A percentile compares a stretch with the other conserved stretches of the same genome.
Evolutionary conservation across 2,797 vertebrate species (phyloP).

Genomic region (Chloroceryle inda): DNA sequence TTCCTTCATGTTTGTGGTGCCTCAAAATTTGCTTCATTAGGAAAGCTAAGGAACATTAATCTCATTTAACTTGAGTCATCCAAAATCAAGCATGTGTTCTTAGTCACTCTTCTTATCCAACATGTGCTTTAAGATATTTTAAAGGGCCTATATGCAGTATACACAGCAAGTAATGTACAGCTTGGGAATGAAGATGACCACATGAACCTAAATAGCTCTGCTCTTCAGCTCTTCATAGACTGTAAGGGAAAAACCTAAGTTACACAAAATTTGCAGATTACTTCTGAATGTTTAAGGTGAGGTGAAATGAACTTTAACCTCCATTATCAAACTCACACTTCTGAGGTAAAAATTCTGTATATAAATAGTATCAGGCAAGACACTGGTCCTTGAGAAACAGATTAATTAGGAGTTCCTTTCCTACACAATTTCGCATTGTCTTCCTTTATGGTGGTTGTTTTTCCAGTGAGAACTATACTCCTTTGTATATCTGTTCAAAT

Average conservation of each 20-base stretch:
- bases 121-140: background rate
- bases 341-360: background rate
- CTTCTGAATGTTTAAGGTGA: background rate
- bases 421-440: accelerated
- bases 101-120: background rate
- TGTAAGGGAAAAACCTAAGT: background rate
- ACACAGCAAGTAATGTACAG: background rate
- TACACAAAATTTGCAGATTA: background rate
- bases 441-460: background rate
- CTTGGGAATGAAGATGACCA: background rate
- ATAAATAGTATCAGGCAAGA: background rate
- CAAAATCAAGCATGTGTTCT: background rate
- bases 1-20: background rate
- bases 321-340: background rate
- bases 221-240: background rate
- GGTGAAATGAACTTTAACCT: background rate
- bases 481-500: background rate
- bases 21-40: background rate
- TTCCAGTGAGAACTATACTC: background rate
- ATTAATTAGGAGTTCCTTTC: background rate
- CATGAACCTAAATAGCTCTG: background rate
- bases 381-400: background rate
- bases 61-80: background rate
- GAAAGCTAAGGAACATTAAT: background rate
- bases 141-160: background rate